Evolutionary conservation across 2,113 vertebrate genomes (phyloP), one percentile per base, ranked within the genome.

Genomic region (Gopherus evgoodei): DNA sequence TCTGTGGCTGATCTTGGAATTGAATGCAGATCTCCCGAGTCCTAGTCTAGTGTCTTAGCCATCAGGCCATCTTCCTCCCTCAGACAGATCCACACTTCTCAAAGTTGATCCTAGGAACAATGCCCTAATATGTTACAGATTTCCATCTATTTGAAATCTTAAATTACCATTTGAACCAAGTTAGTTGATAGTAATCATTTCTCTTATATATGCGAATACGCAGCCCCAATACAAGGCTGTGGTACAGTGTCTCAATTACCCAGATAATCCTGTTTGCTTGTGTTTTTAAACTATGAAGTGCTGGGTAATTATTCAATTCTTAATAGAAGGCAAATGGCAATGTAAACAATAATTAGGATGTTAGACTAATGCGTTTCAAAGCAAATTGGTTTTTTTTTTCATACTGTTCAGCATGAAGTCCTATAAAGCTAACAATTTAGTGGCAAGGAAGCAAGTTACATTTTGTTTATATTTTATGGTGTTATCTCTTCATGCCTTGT

Each of bases 251-350:
- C 98, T 98, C 98, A 99, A 99, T 99, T 99, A 98, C 98, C 98
- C 98, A 98, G 98, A 97, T 98, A 98, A 99, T 99, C 98, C 98
- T 98, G 98, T 99, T 99, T 98, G 97, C 98, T 98, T 98, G 98
- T 98, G 98, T 98, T 98, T 98, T 98, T 97, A 98, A 98, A 98
- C 98, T 98, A 98, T 98, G 98, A 97, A 98, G 93, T 29, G 52
- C 97, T 97, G 96, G 94, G 97, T 97, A 97, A 98, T 98, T 98
- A 98, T 98, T 98, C 98, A 98, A 98, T 98, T 98, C 98, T 98
- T 98, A 98, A 98, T 98, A 98, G 98, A 98, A 98, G 98, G 98
- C 98, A 98, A 98, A 98, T 98, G 98, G 98, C 98, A 98, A 97
- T 98, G 98, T 98, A 98, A 98, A 98, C 98, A 98, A 98, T 98